Conservation (phyloP, 2,797 vertebrate species). For the Ambastaia sidthimunki region DNA sequence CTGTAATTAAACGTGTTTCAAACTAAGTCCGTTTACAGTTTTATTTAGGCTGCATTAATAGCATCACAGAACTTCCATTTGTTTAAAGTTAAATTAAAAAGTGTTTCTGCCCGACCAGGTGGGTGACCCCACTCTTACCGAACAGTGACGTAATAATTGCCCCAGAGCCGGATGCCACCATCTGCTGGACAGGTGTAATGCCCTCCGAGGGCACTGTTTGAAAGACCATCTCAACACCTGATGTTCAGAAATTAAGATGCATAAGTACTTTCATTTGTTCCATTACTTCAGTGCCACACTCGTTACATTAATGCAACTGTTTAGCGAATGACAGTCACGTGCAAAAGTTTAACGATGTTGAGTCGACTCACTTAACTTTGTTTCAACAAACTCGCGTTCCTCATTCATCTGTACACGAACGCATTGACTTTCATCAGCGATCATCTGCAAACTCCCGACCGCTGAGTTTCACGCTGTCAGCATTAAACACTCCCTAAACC, state of each 20-base stretch:
- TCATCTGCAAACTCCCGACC: not conserved
- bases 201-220: constrained; percentile 56
- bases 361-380: not conserved
- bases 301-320: too few relatives aligned
- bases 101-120: too few relatives aligned
- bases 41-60: not conserved
- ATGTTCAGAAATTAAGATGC: constrained; percentile 23
- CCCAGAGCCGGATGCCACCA: constrained; percentile 87
- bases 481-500: not conserved
- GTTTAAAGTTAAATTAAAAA: not conserved
- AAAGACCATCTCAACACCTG: constrained; percentile 72
- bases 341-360: not conserved
- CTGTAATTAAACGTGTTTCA: not conserved
- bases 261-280: not conserved
- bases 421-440: not conserved
- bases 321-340: not conserved
- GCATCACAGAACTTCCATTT: not conserved
- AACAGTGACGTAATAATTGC: constrained; percentile 89
- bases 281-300: too few relatives aligned
- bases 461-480: not conserved
- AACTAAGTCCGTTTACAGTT: not conserved
- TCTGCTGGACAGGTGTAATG: constrained; percentile 87
- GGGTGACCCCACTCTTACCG: constrained; percentile 73
- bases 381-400: not conserved
- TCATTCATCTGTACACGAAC: too few relatives aligned